Evolutionary conservation across 2,797 vertebrate species (phyloP).

Genomic region (Scolopax bukidnonensis): DNA sequence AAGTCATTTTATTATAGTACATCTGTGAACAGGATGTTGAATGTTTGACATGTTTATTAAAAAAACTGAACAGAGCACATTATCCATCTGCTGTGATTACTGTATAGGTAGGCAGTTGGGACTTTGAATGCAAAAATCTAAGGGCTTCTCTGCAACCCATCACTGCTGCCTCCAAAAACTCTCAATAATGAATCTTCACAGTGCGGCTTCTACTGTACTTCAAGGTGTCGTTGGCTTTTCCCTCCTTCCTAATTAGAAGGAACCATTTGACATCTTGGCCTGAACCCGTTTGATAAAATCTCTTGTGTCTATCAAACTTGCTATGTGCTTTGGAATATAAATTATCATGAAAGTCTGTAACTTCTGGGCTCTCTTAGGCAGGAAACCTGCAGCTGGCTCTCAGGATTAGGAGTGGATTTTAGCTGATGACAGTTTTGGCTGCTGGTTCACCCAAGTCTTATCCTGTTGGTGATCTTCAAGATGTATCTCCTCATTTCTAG

Average conservation of each 20-base stretch:
- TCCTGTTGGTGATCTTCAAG: background rate
- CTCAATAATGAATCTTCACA: background rate
- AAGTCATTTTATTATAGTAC: slow-evolving; percentile 35
- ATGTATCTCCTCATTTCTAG: background rate
- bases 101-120: slow-evolving; percentile 52
- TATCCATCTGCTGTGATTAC: slow-evolving; percentile 64
- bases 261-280: background rate
- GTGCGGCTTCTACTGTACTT: background rate
- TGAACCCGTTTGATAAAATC: background rate
- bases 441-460: background rate
- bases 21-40: slow-evolving; percentile 39
- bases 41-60: slow-evolving; percentile 64
- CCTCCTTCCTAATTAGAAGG: slow-evolving; percentile 24
- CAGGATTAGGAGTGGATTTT: background rate
- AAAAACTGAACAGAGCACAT: slow-evolving; percentile 15
- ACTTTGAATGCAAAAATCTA: slow-evolving; percentile 9
- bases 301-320: background rate
- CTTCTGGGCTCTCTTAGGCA: background rate
- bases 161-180: background rate
- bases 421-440: background rate
- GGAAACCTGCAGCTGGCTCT: background rate
- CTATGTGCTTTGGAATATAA: background rate
- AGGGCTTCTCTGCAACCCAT: background rate
- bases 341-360: background rate
- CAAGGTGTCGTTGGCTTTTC: slow-evolving; percentile 4